A percentile compares a stretch with the other conserved stretches of the same genome.
Evolutionary conservation across 1,140 invertebrate genomes (phyloP).

Genomic region (Penaeus vannamei): DNA sequence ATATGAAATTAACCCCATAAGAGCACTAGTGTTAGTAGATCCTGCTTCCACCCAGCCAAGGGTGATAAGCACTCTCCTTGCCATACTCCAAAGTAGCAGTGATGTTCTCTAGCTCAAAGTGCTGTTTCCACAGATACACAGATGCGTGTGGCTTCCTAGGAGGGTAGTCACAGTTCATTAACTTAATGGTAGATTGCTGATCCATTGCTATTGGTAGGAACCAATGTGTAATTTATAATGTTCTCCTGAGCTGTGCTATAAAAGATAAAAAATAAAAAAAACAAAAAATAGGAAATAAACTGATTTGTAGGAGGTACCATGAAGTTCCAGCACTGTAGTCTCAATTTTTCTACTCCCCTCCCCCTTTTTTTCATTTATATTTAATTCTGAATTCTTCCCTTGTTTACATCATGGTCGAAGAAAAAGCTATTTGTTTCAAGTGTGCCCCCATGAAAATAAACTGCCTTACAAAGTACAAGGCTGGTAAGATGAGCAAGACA

Average conservation of each 20-base stretch:
- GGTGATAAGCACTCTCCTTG: conserved; percentile 6
- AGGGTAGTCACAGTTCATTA: conserved; percentile 23
- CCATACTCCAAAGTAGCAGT: conserved; percentile 3
- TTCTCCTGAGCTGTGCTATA: neutral
- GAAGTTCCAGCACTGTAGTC: too few relatives aligned
- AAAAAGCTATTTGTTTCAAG: too few relatives aligned
- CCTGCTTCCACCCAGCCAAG: neutral
- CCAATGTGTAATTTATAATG: conserved; percentile 19
- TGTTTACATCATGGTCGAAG: too few relatives aligned
- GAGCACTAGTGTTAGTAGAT: conserved; percentile 27
- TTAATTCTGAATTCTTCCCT: too few relatives aligned
- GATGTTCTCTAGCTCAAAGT: neutral
- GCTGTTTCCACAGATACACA: neutral
- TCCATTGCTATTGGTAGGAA: conserved; percentile 29
- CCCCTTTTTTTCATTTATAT: too few relatives aligned
- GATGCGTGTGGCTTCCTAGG: neutral
- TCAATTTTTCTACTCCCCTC: too few relatives aligned
- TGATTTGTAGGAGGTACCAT: too few relatives aligned
- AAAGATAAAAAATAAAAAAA: too few relatives aligned
- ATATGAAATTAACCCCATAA: neutral
- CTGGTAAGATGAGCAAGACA: too few relatives aligned
- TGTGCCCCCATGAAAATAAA: too few relatives aligned
- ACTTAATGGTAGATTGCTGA: conserved; percentile 19
- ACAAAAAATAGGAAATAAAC: too few relatives aligned
- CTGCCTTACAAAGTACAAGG: too few relatives aligned